Evolutionary conservation across 2,888 invertebrate genomes (phyloP).

Genomic region (Diadegma fenestrale): DNA sequence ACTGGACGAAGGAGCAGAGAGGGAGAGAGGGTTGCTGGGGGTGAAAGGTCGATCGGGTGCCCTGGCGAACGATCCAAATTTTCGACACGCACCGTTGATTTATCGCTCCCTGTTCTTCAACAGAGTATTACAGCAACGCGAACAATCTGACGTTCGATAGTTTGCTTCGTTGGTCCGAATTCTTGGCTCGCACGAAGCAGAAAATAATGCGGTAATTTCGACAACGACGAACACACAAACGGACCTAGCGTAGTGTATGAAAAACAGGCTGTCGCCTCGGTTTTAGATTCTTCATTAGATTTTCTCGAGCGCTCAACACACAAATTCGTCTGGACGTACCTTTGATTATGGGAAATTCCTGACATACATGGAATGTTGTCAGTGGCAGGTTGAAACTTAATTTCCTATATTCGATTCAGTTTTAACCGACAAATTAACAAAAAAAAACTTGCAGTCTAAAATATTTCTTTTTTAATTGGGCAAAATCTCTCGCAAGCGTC

Average conservation of each 20-base stretch:
- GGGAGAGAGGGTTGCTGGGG: not conserved
- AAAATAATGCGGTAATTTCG: constrained; percentile 32
- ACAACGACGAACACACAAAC: not conserved
- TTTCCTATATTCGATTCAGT: not conserved
- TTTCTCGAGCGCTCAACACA: not conserved
- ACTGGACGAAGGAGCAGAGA: constrained; percentile 2
- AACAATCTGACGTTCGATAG: constrained; percentile 34
- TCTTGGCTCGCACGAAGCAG: constrained; percentile 9
- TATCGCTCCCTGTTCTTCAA: constrained; percentile 41
- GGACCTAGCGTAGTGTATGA: not conserved
- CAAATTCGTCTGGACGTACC: not conserved
- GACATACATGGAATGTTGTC: not conserved
- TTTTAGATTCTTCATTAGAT: constrained; percentile 18
- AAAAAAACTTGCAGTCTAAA: not conserved
- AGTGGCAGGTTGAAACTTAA: not conserved
- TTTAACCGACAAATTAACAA: not conserved
- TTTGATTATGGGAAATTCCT: constrained; percentile 4
- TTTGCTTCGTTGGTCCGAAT: constrained; percentile 3
- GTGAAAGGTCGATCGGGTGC: constrained; percentile 39
- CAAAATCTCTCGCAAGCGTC: not conserved
- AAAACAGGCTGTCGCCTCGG: constrained; percentile 13
- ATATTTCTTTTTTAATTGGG: not conserved
- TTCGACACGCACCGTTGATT: constrained; percentile 62
- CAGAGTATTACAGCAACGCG: constrained; percentile 13
- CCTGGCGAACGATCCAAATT: constrained; percentile 47